Evolutionary conservation across 2,888 invertebrate genomes (phyloP), one percentile per base, ranked within the genome.

Genomic region (Habroteleia sp.): DNA sequence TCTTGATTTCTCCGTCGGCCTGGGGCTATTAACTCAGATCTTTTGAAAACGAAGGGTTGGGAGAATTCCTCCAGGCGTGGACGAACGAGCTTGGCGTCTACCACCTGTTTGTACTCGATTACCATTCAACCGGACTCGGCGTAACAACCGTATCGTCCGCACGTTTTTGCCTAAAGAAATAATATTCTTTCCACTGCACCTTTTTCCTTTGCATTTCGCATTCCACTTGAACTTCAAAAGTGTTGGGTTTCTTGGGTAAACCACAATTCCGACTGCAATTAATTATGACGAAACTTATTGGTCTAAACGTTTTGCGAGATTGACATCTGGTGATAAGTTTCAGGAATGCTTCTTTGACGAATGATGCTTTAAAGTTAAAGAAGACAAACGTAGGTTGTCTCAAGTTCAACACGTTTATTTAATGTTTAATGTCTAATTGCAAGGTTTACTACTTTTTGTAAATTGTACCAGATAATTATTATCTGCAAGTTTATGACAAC

Each of bases 41-140:
- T 69, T 69, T 69, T 65, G 39, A 69, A 65, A 74, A 39, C 42
- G 74, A 66, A 54, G 74, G 66, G 48, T 62, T 48, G 68, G 39
- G 46, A 68, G 68, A 68, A 56, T 74, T 31, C 27, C 68, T 35
- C 44, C 50, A 58, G 74, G 74, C 68, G 37, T 58, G 58, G 74
- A 74, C 62, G 66, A 56, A 69, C 58, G 48, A 62, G 62, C 62
- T 74, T 63, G 63, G 16, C 63, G 63, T 62, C 68, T 58, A 69
- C 74, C 74, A 74, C 74, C 74, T 74, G 74, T 74, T 74, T 74
- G 69, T 68, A 74, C 65, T 69, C 74, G 65, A 74, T 74, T 74
- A 69, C 74, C 63, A 74, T 74, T 69, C 58, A 74, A 25, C 69
- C 44, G 50, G 56, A 58, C 63, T 62, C 68, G 7, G 42, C 65